Evolutionary conservation across 30 jellyfish, hydroid and myxozoan species (phyloP).

Genomic region (Hydra vulgaris): DNA sequence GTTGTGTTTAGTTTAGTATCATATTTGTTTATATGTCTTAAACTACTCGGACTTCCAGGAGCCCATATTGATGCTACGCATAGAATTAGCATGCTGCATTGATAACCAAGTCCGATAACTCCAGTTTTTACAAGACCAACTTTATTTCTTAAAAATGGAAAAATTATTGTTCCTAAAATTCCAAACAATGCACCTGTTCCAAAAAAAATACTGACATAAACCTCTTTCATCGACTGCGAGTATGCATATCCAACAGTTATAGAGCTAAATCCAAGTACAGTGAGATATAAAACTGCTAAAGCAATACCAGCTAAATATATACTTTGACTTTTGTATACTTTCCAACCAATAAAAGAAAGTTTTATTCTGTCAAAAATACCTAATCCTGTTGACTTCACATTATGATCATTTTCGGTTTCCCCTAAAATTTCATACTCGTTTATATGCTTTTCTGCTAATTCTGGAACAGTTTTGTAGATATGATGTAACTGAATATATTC

Average conservation of each 20-base stretch:
- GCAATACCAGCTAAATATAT: constrained; percentile 89
- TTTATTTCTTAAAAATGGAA: constrained; percentile 49
- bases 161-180: constrained; percentile 71
- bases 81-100: constrained; percentile 61
- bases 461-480: constrained; percentile 75
- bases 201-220: constrained; percentile 66
- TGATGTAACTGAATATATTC: constrained; percentile 62
- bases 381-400: too few species aligned
- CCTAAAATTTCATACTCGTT: too few species aligned
- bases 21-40: constrained; percentile 9
- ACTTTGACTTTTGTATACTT: constrained; percentile 52
- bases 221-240: constrained; percentile 66
- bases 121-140: constrained; percentile 80
- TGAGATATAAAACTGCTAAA: constrained; percentile 55
- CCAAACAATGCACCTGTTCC: constrained; percentile 83
- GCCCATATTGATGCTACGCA: constrained; percentile 91
- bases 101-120: constrained; percentile 54
- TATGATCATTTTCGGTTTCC: too few species aligned
- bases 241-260: constrained; percentile 90
- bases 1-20: background rate
- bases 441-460: constrained; percentile 42
- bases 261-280: constrained; percentile 90
- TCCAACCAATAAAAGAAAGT: constrained; percentile 55
- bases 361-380: background rate
- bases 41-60: constrained; percentile 93